A percentile compares a stretch with the other conserved stretches of the same genome.
Evolutionary conservation across 2,797 vertebrate genomes (phyloP).

Genomic region (Triplophysa yarkandensis): DNA sequence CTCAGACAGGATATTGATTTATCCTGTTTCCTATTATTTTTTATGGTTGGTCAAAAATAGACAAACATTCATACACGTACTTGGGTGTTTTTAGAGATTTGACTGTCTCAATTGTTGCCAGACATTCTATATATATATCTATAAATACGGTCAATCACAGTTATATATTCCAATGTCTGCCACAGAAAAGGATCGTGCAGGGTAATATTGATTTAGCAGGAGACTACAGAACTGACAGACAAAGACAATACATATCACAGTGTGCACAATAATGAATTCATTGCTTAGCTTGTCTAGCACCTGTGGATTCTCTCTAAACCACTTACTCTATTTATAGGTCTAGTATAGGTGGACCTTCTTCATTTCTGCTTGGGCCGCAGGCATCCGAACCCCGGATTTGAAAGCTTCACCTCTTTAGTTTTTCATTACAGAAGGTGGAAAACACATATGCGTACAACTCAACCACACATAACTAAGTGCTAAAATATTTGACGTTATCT

Average conservation of each 20-base stretch:
- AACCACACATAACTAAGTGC: slow-evolving; percentile 60
- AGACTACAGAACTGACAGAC: slow-evolving; percentile 27
- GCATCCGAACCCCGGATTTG: slow-evolving; percentile 44
- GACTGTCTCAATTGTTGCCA: slow-evolving; percentile 15
- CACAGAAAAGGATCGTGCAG: slow-evolving; percentile 37
- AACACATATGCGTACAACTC: slow-evolving; percentile 63
- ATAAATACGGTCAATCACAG: slow-evolving; percentile 31
- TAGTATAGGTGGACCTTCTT: slow-evolving; percentile 19
- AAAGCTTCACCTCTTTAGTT: slow-evolving; percentile 52
- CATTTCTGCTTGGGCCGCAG: neutral
- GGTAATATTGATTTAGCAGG: slow-evolving; percentile 36
- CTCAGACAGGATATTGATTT: slow-evolving; percentile 38
- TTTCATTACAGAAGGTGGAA: slow-evolving; percentile 61
- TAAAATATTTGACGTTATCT: slow-evolving; percentile 51
- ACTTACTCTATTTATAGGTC: slow-evolving; percentile 11
- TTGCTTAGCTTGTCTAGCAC: neutral
- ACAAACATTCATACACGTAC: slow-evolving; percentile 25
- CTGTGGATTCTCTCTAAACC: slow-evolving; percentile 20
- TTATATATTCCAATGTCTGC: slow-evolving; percentile 24
- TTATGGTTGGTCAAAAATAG: slow-evolving; percentile 57
- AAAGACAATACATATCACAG: slow-evolving; percentile 2
- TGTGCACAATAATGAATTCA: slow-evolving; percentile 38
- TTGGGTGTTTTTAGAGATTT: slow-evolving; percentile 34
- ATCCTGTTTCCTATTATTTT: slow-evolving; percentile 3
- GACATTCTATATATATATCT: slow-evolving; percentile 34